Base-by-base conservation (phyloP, 2,888 invertebrate species). In the Dyspetes luteomarginatus region DNA sequence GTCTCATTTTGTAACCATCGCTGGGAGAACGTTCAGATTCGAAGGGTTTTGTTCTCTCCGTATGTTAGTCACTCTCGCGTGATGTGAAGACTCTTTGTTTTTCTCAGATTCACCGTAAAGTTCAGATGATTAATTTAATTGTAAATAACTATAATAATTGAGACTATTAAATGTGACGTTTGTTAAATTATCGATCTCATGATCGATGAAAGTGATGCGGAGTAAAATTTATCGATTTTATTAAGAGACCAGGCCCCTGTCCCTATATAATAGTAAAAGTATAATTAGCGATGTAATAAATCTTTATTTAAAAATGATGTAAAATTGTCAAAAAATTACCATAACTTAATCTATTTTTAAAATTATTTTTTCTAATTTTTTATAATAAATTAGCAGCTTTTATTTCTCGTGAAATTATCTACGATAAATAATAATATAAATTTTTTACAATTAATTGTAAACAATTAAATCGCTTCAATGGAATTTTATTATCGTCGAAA, bases 11-110 rank as follows among this genome's bases (percentile, higher is more conserved):
- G 64, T 64, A 64, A 48, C 24, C 60, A 22, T 26, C 45, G 45
- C 43, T 64, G 17, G n/a, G 64, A 64, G 64, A 64, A 64, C 64
- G 45, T 64, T 64, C 48, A 17, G 45, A 64, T 65, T 65, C 22
- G 30, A 50, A 65, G 65, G 45, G 48, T 30, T 50, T 50, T 22
- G 26, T 65, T 12, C 19, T 65, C 65, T 65, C 36, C n/a, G n/a
- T n/a, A 12, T 30, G 50, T 50, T 26, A 45, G 65, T 30, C 50
- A 50, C n/a, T 50, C 64, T 45, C 64, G 9, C 45, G 26, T 24
- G 19, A n/a, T 7, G 17, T 15, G 15, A 15, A 19, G 30, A 50
- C 30, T 50, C 65, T 50, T 50, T 65, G 30, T 22, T 50, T 22
- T 17, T 17, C 36, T 50, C 22, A 36, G 50, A n/a, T n/a, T n/a